Conservation (phyloP, 2,888 invertebrate species). For the Leucania comma region DNA sequence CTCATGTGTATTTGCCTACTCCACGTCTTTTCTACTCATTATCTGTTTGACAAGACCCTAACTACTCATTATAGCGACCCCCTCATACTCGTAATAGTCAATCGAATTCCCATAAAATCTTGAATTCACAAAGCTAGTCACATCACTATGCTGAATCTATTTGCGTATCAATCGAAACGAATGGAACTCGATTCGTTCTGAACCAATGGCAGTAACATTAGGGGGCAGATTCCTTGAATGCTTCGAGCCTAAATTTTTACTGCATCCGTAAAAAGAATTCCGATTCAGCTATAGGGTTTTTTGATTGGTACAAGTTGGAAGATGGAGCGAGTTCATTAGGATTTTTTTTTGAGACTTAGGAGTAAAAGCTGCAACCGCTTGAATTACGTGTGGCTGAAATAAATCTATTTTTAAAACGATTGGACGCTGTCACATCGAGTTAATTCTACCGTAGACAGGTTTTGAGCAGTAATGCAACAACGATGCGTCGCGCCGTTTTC, state of each 20-base stretch:
- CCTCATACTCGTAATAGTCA: slow-evolving; percentile 1
- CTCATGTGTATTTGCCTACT: no score
- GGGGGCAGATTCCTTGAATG: slow-evolving; percentile 83
- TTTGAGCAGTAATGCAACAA: no score
- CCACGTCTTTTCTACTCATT: no score
- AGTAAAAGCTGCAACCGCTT: no score
- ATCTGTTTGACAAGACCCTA: neutral
- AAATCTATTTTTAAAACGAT: no score
- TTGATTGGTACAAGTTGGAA: slow-evolving; percentile 69
- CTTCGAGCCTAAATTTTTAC: slow-evolving; percentile 89
- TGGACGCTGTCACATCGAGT: no score
- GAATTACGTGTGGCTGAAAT: no score
- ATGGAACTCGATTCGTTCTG: slow-evolving; percentile 78
- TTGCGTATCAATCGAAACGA: slow-evolving; percentile 80
- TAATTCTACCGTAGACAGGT: no score
- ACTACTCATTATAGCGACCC: slow-evolving; percentile 2
- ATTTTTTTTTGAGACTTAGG: neutral
- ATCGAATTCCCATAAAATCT: slow-evolving; percentile 40
- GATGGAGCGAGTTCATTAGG: slow-evolving; percentile 17
- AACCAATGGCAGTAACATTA: slow-evolving; percentile 85
- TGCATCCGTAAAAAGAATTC: slow-evolving; percentile 89
- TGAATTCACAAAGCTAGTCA: slow-evolving; percentile 50
- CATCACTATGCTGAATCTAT: slow-evolving; percentile 73
- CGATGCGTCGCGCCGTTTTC: no score
- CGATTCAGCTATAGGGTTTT: slow-evolving; percentile 85